Evolutionary conservation across 2,113 vertebrate genomes (phyloP).

Genomic region (Oreochromis niloticus): DNA sequence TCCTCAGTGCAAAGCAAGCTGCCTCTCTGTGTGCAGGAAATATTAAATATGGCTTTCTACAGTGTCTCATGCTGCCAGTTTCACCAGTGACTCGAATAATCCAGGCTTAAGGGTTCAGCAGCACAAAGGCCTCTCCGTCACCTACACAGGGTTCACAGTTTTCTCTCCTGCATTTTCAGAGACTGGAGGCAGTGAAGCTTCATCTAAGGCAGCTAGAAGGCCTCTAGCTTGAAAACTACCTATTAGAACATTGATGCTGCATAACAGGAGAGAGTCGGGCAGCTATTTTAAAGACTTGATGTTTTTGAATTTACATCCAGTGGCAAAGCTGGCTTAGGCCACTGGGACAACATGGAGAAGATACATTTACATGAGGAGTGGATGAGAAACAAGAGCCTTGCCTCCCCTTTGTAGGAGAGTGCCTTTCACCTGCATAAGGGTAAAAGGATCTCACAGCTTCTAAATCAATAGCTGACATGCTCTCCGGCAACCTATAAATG

Average conservation of each 20-base stretch:
- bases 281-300: background rate
- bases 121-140: background rate
- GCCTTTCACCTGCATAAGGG: constrained; percentile 2
- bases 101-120: background rate
- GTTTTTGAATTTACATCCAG: background rate
- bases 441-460: constrained; percentile 28
- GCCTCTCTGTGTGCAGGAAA: background rate
- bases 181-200: constrained; percentile 8
- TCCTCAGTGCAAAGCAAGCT: background rate
- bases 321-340: background rate
- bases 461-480: constrained; percentile 18
- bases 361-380: background rate
- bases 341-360: background rate
- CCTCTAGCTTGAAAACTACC: background rate
- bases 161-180: background rate
- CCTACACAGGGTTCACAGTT: background rate
- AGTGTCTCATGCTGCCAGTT: background rate
- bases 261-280: background rate
- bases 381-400: background rate
- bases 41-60: constrained; percentile 23
- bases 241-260: background rate
- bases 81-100: background rate
- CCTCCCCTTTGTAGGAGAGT: background rate
- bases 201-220: background rate
- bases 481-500: background rate